Evolutionary conservation across 2,797 vertebrate species (phyloP).

Genomic region (Manis javanica): DNA sequence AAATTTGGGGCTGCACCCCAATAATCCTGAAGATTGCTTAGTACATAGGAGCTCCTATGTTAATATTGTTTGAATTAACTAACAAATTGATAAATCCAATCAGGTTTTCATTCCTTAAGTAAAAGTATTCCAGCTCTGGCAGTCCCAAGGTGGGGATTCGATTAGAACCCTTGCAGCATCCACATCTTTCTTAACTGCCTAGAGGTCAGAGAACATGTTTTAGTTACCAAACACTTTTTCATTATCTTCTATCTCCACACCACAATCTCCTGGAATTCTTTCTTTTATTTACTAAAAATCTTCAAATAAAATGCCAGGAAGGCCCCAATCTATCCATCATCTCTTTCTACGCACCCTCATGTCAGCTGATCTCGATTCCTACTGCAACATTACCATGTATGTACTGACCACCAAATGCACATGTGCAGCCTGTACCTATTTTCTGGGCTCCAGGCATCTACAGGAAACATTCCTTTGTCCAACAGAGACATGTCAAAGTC

Average conservation of each 20-base stretch:
- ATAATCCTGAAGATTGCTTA: not conserved
- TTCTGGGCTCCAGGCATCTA: not conserved
- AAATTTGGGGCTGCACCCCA: not conserved
- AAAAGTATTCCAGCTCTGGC: not conserved
- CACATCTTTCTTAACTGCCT: not conserved
- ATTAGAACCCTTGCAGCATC: not conserved
- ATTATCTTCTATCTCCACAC: not conserved
- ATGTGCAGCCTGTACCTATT: not conserved
- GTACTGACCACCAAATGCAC: not conserved
- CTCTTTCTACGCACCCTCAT: not conserved
- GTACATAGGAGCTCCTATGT: not conserved
- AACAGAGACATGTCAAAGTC: not conserved
- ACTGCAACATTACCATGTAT: not conserved
- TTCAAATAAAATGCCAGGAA: not conserved
- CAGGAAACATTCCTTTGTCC: not conserved
- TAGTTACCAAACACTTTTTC: not conserved
- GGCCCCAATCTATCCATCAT: not conserved
- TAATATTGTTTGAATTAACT: not conserved
- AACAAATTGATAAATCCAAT: not conserved
- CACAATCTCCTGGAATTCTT: not conserved
- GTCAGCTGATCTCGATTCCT: not conserved
- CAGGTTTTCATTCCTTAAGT: not conserved
- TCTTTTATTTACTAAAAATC: not conserved
- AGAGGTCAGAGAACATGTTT: not conserved
- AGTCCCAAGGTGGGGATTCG: not conserved